Evolutionary conservation across 2,888 invertebrate species (phyloP).

Genomic region (Aleiodes leptofemur): DNA sequence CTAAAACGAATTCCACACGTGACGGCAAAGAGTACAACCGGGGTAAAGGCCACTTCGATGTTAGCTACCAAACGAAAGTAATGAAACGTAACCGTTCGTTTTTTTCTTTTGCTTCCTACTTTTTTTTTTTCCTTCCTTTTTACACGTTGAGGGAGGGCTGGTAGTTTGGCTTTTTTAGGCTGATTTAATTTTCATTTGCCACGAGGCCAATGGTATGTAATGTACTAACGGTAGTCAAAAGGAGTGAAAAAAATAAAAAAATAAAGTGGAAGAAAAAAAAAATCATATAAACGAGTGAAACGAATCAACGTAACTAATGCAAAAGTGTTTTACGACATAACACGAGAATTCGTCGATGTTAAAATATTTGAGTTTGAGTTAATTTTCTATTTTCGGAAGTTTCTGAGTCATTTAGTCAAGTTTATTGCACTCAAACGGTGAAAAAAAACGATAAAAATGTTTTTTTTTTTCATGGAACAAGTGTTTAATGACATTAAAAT

Average conservation of each 20-base stretch:
- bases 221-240: slow-evolving; percentile 10
- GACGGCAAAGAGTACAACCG: slow-evolving; percentile 35
- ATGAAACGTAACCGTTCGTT: slow-evolving; percentile 43
- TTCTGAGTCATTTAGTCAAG: slow-evolving; percentile 21
- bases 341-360: not conserved
- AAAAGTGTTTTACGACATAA: slow-evolving; percentile 27
- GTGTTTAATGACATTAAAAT: too few species aligned
- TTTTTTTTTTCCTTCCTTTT: not conserved
- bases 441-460: not conserved
- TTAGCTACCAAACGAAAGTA: slow-evolving; percentile 39
- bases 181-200: slow-evolving; percentile 44
- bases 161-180: slow-evolving; percentile 21
- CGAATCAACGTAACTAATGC: slow-evolving; percentile 36
- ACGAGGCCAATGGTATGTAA: not conserved
- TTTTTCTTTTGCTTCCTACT: slow-evolving; percentile 8
- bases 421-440: slow-evolving; percentile 7
- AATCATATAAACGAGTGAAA: slow-evolving; percentile 29
- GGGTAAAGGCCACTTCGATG: slow-evolving; percentile 20
- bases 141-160: too few species aligned
- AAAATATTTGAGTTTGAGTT: too few species aligned
- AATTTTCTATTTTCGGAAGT: not conserved
- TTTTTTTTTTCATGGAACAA: not conserved
- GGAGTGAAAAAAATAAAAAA: slow-evolving; percentile 7
- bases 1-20: slow-evolving; percentile 53
- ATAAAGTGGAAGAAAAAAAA: not conserved